Base-by-base conservation (phyloP, 2,113 vertebrate species). In the Sylvilagus bachmani region DNA sequence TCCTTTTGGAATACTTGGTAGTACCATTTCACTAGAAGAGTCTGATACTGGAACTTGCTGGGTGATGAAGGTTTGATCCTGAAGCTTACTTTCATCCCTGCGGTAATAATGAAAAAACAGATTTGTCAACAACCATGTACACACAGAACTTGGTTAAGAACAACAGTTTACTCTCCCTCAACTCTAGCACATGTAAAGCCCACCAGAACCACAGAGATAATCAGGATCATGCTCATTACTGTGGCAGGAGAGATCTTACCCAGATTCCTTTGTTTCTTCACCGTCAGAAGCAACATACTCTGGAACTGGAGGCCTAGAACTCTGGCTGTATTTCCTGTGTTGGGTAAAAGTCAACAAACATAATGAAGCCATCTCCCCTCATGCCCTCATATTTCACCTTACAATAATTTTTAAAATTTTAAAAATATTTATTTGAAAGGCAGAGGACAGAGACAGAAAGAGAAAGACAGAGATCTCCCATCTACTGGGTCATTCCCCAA, bases 21-120 rank as follows among this genome's bases (percentile, higher is more conserved):
- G 77, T 27, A 96, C 66, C 95, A 96, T 89, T 96, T 96, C 90
- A 93, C 94, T 95, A 38, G 96, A 96, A 85, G 93, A 95, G 79
- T 97, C 89, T 67, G 98, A 96, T 95, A 98, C 33, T 71, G 98
- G 79, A 51, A 95, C 97, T 96, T 99, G 97, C 96, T 99, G 97
- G 36, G 98, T 99, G 97, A 99, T 97, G 96, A 99, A 98, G 78
- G 98, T 97, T 71, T 95, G 93, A 21, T 94, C 97, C 92, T 92
- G 95, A 84, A 85, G 94, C 95, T 96, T 96, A 95, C 97, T 96
- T 97, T 97, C 98, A 95, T 91, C 85, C 83, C 98, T 98, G 94
- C 58, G 97, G 87, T 84, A 93, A 97, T 80, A 49, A 78, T 66
- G 96, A 98, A 97, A 91, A 62, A 88, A 64, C 69, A 88, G 55